Conservation (phyloP, 2,113 vertebrate species). For the Sceloporus undulatus region DNA sequence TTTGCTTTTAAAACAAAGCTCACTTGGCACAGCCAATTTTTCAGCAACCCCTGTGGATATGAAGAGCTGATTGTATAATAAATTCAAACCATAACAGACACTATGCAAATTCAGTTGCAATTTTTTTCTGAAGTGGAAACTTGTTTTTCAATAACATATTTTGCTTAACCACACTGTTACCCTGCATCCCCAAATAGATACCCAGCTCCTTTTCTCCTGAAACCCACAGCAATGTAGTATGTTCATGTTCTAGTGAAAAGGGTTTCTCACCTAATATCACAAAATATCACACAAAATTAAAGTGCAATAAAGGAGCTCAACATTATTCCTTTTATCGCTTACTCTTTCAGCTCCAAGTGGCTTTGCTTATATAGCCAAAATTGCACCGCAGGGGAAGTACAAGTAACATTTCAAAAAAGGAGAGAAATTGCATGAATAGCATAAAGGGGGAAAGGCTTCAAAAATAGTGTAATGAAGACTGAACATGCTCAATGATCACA, state of each 20-base stretch:
- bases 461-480: too few relatives aligned
- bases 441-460: too few relatives aligned
- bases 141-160: not conserved
- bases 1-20: constrained; percentile 43
- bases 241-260: too few relatives aligned
- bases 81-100: constrained; percentile 22
- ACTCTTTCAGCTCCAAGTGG: not conserved
- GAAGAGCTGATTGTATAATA: too few relatives aligned
- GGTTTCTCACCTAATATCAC: too few relatives aligned
- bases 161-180: not conserved
- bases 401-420: too few relatives aligned
- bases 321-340: not conserved
- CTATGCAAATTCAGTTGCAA: not conserved
- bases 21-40: constrained; percentile 52
- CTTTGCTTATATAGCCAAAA: not conserved
- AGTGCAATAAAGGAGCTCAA: rapidly evolving
- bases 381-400: not conserved
- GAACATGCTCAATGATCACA: not conserved
- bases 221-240: not conserved
- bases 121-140: not conserved
- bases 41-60: not conserved
- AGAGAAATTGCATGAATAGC: not conserved
- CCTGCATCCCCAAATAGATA: not conserved
- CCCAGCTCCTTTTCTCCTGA: not conserved
- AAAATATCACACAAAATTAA: too few relatives aligned